phyloP scores from a whole-genome alignment of 1,140 invertebrate genomes.

The Orius insidiosus region DNA sequence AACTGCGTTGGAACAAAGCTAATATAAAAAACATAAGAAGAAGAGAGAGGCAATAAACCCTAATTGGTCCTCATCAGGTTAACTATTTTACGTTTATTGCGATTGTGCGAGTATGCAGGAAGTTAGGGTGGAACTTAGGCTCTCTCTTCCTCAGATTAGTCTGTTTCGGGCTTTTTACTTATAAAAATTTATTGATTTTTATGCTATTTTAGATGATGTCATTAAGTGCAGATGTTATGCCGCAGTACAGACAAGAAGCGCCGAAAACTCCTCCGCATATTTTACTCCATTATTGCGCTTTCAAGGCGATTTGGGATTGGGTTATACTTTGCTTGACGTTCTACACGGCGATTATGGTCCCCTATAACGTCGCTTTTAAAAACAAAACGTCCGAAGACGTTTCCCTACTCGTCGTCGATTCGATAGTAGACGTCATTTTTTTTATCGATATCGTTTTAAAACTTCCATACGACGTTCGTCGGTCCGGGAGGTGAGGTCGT shows the following conservation, averaged over 20 bases:
- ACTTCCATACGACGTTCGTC: conserved; percentile 99
- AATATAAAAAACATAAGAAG: no score
- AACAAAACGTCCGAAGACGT: conserved; percentile 99
- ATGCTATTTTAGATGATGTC: conserved; percentile 78
- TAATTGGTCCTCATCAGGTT: no score
- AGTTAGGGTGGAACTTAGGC: no score
- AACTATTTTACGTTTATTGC: no score
- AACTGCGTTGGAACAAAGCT: no score
- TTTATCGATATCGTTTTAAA: conserved; percentile 99
- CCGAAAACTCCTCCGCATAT: conserved; percentile 98
- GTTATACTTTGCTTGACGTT: conserved; percentile 98
- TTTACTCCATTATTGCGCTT: conserved; percentile 93
- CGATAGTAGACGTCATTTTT: conserved; percentile 99
- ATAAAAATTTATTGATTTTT: no score
- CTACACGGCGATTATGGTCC: conserved; percentile 99
- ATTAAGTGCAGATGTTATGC: conserved; percentile 89
- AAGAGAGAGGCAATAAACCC: no score
- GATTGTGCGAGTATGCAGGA: no score
- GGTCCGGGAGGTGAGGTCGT: conserved; percentile 95
- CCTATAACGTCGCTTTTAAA: conserved; percentile 99
- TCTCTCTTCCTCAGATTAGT: no score
- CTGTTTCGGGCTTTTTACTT: no score
- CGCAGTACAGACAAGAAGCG: conserved; percentile 97
- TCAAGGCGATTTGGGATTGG: conserved; percentile 99
- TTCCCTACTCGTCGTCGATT: conserved; percentile 87